A percentile compares a stretch with the other conserved stretches of the same genome.
These are phyloP conservation scores for Montipora capricornis DNA, from an alignment of 64 coral and sea anemone species.

Conservation along the genomic window DNA sequence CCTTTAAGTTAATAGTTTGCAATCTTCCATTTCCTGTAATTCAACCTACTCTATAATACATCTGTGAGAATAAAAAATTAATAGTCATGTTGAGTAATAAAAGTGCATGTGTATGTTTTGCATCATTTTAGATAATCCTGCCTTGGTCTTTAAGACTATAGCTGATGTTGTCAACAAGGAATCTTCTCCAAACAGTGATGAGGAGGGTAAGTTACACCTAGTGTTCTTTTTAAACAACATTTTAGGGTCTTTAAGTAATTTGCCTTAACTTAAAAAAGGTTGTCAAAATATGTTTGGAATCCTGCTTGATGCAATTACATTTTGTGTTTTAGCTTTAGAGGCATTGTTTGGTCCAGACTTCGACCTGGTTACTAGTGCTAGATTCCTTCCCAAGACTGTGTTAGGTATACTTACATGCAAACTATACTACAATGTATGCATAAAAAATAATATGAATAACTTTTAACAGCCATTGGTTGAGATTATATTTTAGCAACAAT, in stretches of 20 bases:
- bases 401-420: constrained; percentile 57
- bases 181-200: constrained; percentile 73
- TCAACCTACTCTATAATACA: too few relatives aligned
- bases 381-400: constrained; percentile 92
- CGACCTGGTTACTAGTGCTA: constrained; percentile 92
- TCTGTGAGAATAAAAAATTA: too few relatives aligned
- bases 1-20: too few relatives aligned
- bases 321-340: constrained; percentile 77
- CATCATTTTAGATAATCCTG: constrained; percentile 70
- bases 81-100: neutral
- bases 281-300: too few relatives aligned
- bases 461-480: too few relatives aligned
- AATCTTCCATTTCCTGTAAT: too few relatives aligned
- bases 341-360: constrained; percentile 97
- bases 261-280: too few relatives aligned
- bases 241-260: too few relatives aligned
- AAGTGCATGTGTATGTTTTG: neutral
- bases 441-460: too few relatives aligned
- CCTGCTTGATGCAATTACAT: neutral
- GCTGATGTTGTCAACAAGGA: constrained; percentile 69
- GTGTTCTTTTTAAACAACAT: too few relatives aligned
- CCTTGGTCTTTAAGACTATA: constrained; percentile 83
- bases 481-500: too few relatives aligned
- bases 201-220: constrained; percentile 66
- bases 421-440: too few relatives aligned